Evolutionary conservation across 2,888 invertebrate species (phyloP).

Genomic region (Limulus polyphemus): DNA sequence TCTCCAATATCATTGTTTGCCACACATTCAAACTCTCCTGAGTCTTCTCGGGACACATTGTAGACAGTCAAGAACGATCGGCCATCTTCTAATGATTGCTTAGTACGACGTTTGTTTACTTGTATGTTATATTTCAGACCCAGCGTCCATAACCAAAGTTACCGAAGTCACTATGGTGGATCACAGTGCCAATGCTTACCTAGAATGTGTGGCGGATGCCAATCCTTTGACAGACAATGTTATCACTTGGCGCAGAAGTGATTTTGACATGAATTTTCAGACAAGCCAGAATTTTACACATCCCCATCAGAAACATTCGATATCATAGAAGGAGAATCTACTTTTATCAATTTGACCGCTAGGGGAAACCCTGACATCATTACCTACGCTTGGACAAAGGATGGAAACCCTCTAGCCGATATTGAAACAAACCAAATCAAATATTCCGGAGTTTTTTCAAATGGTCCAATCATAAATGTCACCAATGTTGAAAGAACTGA

Average conservation of each 20-base stretch:
- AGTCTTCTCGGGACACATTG: slow-evolving; percentile 65
- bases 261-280: slow-evolving; percentile 44
- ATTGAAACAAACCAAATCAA: slow-evolving; percentile 6
- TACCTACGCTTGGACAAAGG: slow-evolving; percentile 69
- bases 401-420: slow-evolving; percentile 11
- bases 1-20: slow-evolving; percentile 80
- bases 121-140: neutral
- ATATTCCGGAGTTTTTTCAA: slow-evolving; percentile 18
- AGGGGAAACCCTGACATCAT: slow-evolving; percentile 71
- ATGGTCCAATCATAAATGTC: slow-evolving; percentile 55
- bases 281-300: no score
- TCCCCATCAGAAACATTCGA: no score
- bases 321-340: no score
- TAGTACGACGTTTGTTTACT: slow-evolving; percentile 40
- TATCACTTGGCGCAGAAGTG: slow-evolving; percentile 62
- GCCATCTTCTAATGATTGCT: slow-evolving; percentile 55
- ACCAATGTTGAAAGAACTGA: slow-evolving; percentile 64
- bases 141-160: neutral
- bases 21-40: slow-evolving; percentile 73
- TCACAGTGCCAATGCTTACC: slow-evolving; percentile 62
- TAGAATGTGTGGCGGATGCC: slow-evolving; percentile 72
- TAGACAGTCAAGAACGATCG: slow-evolving; percentile 67
- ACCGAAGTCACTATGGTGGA: slow-evolving; percentile 43
- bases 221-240: slow-evolving; percentile 72
- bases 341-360: slow-evolving; percentile 55